A percentile compares a stretch with the other conserved stretches of the same genome.
These are phyloP conservation scores for Syngnathus rostellatus DNA, from an alignment of 2,797 vertebrate genomes.

Conservation along the genomic window DNA sequence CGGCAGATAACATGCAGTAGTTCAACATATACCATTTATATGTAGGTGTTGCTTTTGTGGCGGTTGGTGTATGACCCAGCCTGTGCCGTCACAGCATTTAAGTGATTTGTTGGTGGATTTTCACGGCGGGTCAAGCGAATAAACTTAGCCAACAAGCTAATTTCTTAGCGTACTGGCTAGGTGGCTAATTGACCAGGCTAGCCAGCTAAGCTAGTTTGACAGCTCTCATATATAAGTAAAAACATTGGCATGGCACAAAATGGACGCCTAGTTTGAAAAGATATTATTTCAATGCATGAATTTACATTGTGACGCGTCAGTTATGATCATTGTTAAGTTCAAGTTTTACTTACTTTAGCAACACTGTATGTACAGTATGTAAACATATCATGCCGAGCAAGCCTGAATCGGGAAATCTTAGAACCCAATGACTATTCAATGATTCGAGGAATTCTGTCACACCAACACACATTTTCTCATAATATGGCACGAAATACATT, in stretches of 20 bases:
- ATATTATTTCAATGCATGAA: background rate
- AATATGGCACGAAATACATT: no score
- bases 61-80: background rate
- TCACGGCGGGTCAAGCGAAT: conserved; percentile 37
- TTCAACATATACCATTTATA: conserved; percentile 18
- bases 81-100: background rate
- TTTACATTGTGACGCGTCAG: background rate
- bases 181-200: conserved; percentile 33
- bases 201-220: conserved; percentile 59
- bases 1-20: conserved; percentile 25
- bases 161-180: conserved; percentile 38
- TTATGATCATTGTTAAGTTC: conserved; percentile 23
- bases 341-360: background rate
- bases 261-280: background rate
- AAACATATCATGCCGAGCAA: background rate
- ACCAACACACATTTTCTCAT: no score
- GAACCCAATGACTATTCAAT: no score
- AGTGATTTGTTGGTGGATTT: conserved; percentile 14
- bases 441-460: no score
- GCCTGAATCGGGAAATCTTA: background rate
- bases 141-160: conserved; percentile 51
- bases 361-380: background rate
- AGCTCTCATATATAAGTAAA: conserved; percentile 25
- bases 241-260: background rate
- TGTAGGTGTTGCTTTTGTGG: background rate